A percentile compares a stretch with the other conserved stretches of the same genome.
These are phyloP conservation scores for Ceratitis capitata DNA, from an alignment of 1,140 invertebrate genomes.

Conservation along the genomic window DNA sequence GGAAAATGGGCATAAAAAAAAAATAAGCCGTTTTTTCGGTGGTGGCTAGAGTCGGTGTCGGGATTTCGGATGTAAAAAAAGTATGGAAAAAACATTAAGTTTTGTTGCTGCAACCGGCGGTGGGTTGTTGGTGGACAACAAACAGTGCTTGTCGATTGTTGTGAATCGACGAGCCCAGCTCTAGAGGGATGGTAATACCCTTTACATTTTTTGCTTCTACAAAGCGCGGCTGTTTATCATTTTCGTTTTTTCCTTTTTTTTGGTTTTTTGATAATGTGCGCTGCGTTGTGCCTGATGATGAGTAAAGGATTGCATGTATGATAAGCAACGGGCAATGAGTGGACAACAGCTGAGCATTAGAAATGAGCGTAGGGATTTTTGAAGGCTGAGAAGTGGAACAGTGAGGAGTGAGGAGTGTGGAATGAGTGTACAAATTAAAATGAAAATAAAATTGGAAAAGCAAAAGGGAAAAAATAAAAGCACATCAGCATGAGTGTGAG, in stretches of 20 bases:
- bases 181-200: neutral
- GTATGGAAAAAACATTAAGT: constrained; percentile 51
- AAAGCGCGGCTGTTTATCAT: no score
- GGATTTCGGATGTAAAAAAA: constrained; percentile 64
- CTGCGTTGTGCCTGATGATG: neutral
- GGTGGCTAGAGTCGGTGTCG: constrained; percentile 48
- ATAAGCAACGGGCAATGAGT: neutral
- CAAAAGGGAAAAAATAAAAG: neutral
- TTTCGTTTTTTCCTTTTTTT: neutral
- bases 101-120: neutral
- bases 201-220: no score
- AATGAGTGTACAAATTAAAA: neutral
- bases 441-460: constrained; percentile 25
- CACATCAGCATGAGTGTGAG: neutral
- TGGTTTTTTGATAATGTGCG: neutral
- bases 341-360: neutral
- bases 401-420: neutral
- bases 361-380: no score
- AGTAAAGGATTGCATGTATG: constrained; percentile 20
- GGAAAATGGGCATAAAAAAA: constrained; percentile 16
- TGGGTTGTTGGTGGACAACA: neutral
- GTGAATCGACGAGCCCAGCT: no score
- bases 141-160: neutral
- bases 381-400: no score
- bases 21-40: no score